Percentiles rank a stretch among this genome's conserved stretches.
These are phyloP conservation scores for Sycophila texana DNA, from an alignment of 2,888 invertebrate genomes.

Conservation along the genomic window DNA sequence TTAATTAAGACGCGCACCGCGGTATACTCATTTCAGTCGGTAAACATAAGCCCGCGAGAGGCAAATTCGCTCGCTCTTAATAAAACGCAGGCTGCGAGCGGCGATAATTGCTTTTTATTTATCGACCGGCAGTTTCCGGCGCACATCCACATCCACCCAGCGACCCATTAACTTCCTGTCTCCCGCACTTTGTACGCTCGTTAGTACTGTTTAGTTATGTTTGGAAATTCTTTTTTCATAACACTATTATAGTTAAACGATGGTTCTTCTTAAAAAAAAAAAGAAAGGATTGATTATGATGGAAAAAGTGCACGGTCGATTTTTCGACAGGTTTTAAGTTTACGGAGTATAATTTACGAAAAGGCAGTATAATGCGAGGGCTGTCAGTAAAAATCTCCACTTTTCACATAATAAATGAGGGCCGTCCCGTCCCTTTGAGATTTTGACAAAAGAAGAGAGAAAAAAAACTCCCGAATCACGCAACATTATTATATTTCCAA, in stretches of 20 bases:
- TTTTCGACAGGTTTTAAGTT: not conserved
- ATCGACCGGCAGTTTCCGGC: slow-evolving; percentile 3
- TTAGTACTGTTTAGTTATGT: no score
- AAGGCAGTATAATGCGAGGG: no score
- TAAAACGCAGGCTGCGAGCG: slow-evolving; percentile 21
- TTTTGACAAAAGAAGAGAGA: not conserved
- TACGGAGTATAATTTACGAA: not conserved
- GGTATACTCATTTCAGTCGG: slow-evolving; percentile 40
- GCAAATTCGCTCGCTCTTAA: slow-evolving; percentile 41
- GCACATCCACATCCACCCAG: slow-evolving; percentile 13
- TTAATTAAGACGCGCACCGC: slow-evolving; percentile 48
- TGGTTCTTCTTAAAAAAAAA: no score
- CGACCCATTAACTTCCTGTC: slow-evolving; percentile 34
- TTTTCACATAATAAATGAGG: not conserved
- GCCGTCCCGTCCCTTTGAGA: not conserved
- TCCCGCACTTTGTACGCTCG: not conserved
- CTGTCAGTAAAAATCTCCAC: not conserved
- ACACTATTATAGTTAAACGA: no score
- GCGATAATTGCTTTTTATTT: slow-evolving; percentile 44
- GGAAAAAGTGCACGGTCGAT: not conserved
- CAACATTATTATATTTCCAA: not conserved
- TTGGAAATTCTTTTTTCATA: no score
- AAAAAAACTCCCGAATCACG: slow-evolving; percentile 9
- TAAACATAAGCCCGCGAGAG: slow-evolving; percentile 26
- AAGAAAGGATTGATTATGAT: no score